phyloP scores from a whole-genome alignment of 2,797 vertebrate genomes.

The Oreonectes daqikongensis region DNA sequence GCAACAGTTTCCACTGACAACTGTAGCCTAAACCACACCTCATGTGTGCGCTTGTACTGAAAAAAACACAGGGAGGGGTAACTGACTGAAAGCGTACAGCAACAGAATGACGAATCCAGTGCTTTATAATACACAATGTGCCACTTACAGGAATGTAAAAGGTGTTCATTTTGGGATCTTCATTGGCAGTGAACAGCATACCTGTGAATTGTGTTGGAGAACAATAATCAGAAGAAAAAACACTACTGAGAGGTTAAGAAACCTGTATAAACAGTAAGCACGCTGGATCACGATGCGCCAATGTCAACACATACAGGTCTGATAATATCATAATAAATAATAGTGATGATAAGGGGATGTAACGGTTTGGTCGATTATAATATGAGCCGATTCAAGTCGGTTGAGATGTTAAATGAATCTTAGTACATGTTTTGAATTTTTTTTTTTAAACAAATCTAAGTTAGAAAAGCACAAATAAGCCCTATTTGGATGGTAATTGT shows the following conservation, averaged over 20 bases:
- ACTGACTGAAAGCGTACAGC: background rate
- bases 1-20: background rate
- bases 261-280: conserved; percentile 18
- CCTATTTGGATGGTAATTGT: too few relatives aligned
- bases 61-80: conserved; percentile 1
- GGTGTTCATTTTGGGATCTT: conserved; percentile 96
- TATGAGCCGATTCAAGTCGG: too few relatives aligned
- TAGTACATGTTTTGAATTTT: too few relatives aligned
- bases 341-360: too few relatives aligned
- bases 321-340: background rate
- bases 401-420: too few relatives aligned
- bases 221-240: background rate
- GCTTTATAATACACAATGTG: background rate
- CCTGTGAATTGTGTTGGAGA: conserved; percentile 71
- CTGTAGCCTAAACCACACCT: background rate
- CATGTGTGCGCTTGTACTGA: background rate
- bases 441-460: too few relatives aligned
- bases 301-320: conserved; percentile 7
- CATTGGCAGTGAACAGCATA: conserved; percentile 97
- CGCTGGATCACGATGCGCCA: conserved; percentile 1
- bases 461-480: too few relatives aligned
- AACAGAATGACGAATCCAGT: conserved; percentile 14
- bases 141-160: conserved; percentile 94
- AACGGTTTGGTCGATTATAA: too few relatives aligned
- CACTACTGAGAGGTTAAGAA: background rate